Conservation (phyloP, 2,797 vertebrate species). For the Myotis myotis region DNA sequence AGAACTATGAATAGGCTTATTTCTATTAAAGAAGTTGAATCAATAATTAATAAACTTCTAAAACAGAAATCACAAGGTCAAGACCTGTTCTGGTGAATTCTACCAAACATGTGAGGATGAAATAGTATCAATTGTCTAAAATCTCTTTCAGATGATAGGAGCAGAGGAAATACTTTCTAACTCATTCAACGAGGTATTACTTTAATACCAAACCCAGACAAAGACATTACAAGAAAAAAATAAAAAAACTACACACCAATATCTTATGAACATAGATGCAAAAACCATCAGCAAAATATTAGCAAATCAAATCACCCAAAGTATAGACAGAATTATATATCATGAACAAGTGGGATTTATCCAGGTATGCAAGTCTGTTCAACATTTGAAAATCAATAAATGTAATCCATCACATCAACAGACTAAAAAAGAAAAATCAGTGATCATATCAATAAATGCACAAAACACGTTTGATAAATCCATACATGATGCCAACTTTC, state of each 20-base stretch:
- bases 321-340: background rate
- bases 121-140: background rate
- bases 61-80: background rate
- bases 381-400: background rate
- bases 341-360: background rate
- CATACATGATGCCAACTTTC: background rate
- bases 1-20: background rate
- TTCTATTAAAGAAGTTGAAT: background rate
- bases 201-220: too few species aligned
- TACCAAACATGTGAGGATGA: background rate
- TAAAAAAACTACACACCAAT: too few species aligned
- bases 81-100: background rate
- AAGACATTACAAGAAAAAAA: too few species aligned
- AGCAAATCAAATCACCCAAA: background rate
- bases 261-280: too few species aligned
- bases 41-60: background rate
- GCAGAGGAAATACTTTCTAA: too few species aligned
- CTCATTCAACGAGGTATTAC: too few species aligned
- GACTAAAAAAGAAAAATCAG: background rate
- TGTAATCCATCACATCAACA: background rate
- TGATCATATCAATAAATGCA: background rate
- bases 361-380: background rate
- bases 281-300: background rate
- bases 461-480: background rate
- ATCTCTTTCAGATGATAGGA: background rate